These are phyloP conservation scores for Drosophila neonasuta DNA, from an alignment of 2,888 invertebrate species.

Conservation along the genomic window DNA sequence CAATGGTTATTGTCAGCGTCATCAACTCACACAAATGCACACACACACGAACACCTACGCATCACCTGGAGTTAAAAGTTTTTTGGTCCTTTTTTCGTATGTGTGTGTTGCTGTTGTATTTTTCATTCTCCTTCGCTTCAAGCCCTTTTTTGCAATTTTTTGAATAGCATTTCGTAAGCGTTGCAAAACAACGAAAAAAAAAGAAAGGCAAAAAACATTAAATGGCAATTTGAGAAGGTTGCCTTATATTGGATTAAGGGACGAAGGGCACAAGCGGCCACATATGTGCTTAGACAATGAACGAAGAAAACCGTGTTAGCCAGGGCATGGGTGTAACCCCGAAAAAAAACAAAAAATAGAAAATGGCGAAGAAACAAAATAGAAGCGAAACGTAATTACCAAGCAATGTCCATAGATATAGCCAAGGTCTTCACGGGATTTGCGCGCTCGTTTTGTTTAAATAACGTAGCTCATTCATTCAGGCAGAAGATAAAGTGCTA, in stretches of 20 bases:
- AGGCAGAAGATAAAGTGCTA: constrained; percentile 76
- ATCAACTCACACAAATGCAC: constrained; percentile 34
- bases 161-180: constrained; percentile 70
- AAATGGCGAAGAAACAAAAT: background rate
- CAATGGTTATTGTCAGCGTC: constrained; percentile 72
- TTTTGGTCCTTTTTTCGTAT: constrained; percentile 62
- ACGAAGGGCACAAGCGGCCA: constrained; percentile 23
- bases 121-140: constrained; percentile 17
- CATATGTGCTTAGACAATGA: constrained; percentile 48
- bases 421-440: constrained; percentile 46
- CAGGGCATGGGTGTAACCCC: constrained; percentile 37
- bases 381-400: constrained; percentile 63
- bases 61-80: constrained; percentile 58
- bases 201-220: constrained; percentile 63
- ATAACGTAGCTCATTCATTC: constrained; percentile 74
- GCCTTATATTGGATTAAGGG: constrained; percentile 69
- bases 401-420: constrained; percentile 40
- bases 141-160: constrained; percentile 71
- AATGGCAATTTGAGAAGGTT: constrained; percentile 70
- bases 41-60: constrained; percentile 8
- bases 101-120: constrained; percentile 18
- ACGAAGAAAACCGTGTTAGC: constrained; percentile 26
- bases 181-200: constrained; percentile 58
- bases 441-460: constrained; percentile 62
- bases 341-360: constrained; percentile 20